phyloP scores from a whole-genome alignment of 2,113 vertebrate genomes.

The Odontesthes bonariensis region DNA sequence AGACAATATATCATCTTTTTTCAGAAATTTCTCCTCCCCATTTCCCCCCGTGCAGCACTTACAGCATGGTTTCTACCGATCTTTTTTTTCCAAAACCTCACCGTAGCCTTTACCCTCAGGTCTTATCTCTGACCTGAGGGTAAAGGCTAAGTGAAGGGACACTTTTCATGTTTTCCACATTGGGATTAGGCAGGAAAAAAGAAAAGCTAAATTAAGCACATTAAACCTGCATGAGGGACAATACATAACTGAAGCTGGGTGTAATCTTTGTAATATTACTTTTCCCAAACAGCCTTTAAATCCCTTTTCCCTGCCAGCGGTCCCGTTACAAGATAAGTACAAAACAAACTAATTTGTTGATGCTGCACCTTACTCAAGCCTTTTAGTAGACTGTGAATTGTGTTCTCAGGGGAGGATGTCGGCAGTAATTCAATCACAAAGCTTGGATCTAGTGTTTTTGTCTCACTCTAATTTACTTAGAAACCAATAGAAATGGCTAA shows the following conservation, averaged over 20 bases:
- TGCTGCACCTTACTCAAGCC: slow-evolving; percentile 50
- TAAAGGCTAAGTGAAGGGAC: too few relatives aligned
- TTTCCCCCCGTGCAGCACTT: too few relatives aligned
- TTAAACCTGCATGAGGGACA: slow-evolving; percentile 59
- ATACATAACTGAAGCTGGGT: slow-evolving; percentile 12
- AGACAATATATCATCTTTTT: too few relatives aligned
- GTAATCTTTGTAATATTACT: slow-evolving; percentile 50
- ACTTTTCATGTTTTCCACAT: slow-evolving; percentile 25
- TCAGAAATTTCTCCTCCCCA: too few relatives aligned
- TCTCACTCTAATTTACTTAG: slow-evolving; percentile 86
- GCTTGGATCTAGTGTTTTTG: slow-evolving; percentile 70
- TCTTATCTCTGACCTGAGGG: background rate
- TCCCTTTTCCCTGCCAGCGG: slow-evolving; percentile 38
- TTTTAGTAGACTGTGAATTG: slow-evolving; percentile 71
- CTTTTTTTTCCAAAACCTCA: background rate
- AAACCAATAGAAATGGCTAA: slow-evolving; percentile 68
- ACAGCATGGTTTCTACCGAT: background rate
- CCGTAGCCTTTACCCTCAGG: background rate
- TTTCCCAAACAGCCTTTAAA: slow-evolving; percentile 49
- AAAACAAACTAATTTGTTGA: slow-evolving; percentile 75
- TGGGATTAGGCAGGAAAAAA: slow-evolving; percentile 36
- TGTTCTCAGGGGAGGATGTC: slow-evolving; percentile 62
- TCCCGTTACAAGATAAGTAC: slow-evolving; percentile 51
- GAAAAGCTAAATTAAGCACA: slow-evolving; percentile 41
- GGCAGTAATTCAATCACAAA: slow-evolving; percentile 76